Percentiles rank a stretch among this genome's conserved stretches.
Conservation (phyloP, 2,113 vertebrate species). For the Pygoscelis adeliae region DNA sequence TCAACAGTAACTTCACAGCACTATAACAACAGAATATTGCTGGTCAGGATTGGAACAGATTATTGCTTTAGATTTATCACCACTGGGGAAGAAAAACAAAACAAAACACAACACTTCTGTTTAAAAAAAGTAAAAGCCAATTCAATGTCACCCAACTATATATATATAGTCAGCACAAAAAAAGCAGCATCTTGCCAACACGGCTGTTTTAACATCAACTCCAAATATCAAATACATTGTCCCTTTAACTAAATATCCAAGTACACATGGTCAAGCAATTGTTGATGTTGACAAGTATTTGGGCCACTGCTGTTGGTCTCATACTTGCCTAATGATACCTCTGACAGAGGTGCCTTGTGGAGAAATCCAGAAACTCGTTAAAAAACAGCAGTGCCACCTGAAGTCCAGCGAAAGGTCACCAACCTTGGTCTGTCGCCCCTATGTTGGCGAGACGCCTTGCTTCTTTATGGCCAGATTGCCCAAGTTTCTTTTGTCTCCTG, state of each 20-base stretch:
- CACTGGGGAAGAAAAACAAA: not conserved
- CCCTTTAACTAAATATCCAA: not conserved
- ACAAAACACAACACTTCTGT: not conserved
- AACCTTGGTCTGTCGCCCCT: not conserved
- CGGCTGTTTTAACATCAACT: not conserved
- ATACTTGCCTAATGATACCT: not conserved
- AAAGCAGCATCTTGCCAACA: not conserved
- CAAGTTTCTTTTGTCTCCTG: not conserved
- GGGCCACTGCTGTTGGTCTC: constrained; percentile 14
- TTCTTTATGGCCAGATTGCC: not conserved
- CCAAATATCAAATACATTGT: not conserved
- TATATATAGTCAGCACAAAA: not conserved
- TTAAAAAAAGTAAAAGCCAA: not conserved
- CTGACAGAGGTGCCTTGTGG: not conserved
- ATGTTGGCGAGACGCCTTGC: not conserved
- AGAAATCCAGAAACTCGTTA: not conserved
- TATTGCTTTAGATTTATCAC: not conserved
- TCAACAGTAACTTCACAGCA: not conserved
- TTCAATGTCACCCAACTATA: not conserved
- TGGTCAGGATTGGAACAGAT: not conserved
- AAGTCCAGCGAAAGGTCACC: not conserved
- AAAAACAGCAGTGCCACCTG: not conserved
- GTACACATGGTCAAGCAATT: not conserved
- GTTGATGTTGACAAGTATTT: not conserved
- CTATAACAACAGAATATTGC: not conserved